A percentile compares a stretch with the other conserved stretches of the same genome.
Conservation (phyloP, 1,140 invertebrate genomes). For the Pachyrhynchus sulphureomaculatus region DNA sequence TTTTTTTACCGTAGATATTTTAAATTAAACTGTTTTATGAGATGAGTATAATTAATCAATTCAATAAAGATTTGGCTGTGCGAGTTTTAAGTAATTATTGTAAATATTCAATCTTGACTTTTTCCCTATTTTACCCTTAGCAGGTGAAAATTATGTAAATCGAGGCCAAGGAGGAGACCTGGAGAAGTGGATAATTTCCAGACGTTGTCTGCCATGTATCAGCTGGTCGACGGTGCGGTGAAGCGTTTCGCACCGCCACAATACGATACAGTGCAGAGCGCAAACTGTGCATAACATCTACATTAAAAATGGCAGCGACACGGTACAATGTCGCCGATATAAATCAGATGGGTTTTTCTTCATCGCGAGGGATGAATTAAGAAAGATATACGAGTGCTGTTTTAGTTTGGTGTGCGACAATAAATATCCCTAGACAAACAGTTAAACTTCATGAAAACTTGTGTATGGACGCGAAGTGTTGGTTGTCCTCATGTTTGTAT, state of each 20-base stretch:
- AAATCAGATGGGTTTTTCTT: slow-evolving; percentile 15
- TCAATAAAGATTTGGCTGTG: no score
- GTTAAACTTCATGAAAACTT: no score
- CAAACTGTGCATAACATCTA: slow-evolving; percentile 30
- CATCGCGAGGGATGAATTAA: neutral
- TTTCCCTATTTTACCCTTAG: no score
- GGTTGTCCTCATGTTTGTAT: no score
- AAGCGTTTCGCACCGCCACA: slow-evolving; percentile 21
- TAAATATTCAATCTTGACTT: no score
- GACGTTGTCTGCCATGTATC: slow-evolving; percentile 27
- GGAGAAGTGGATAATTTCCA: slow-evolving; percentile 23
- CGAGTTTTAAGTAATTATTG: no score
- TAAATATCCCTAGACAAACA: no score
- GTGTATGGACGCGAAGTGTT: no score
- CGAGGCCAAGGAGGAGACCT: slow-evolving; percentile 1
- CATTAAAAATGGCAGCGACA: slow-evolving; percentile 28
- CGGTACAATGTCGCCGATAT: slow-evolving; percentile 16
- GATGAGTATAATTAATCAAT: no score
- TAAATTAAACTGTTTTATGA: no score
- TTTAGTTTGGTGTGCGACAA: no score
- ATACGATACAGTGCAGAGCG: slow-evolving; percentile 26
- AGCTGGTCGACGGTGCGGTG: slow-evolving; percentile 18
- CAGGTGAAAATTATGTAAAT: slow-evolving; percentile 21
- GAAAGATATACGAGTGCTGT: neutral
- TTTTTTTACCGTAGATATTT: no score